phyloP scores from a whole-genome alignment of 1,140 invertebrate genomes.

The Bombus consobrinus region DNA sequence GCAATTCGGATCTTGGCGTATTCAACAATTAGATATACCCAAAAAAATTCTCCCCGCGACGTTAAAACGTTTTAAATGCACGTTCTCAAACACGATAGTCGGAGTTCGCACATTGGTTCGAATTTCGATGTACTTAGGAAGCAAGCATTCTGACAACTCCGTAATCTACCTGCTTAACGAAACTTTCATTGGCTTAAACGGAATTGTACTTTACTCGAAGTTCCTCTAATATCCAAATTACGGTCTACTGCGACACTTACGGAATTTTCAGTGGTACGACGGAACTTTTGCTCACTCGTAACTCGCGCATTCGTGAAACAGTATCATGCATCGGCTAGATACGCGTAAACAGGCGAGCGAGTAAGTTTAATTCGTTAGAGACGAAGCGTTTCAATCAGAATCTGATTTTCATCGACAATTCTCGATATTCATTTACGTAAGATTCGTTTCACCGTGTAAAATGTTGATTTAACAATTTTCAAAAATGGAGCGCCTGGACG shows the following conservation, averaged over 20 bases:
- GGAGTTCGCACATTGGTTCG: background rate
- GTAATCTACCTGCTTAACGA: background rate
- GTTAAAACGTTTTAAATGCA: background rate
- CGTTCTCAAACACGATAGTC: background rate
- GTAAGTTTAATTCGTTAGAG: background rate
- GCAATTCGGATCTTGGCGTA: no score
- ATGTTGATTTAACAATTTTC: background rate
- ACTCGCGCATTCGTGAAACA: no score
- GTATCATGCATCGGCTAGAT: no score
- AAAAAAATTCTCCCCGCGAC: background rate
- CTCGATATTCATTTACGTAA: background rate
- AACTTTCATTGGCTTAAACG: background rate
- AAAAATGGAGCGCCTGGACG: background rate
- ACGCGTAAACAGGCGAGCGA: no score
- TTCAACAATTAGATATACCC: fast-evolving
- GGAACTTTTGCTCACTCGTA: background rate
- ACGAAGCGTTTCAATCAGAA: no score
- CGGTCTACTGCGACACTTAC: background rate
- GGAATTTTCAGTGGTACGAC: background rate
- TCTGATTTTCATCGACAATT: no score
- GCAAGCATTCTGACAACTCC: background rate
- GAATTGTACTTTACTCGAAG: background rate
- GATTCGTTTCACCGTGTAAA: background rate
- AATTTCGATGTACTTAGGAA: background rate
- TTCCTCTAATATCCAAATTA: background rate